A percentile compares a stretch with the other conserved stretches of the same genome.
Conservation (phyloP, 2,797 vertebrate species). For the Tenualosa thibaudeaui region DNA sequence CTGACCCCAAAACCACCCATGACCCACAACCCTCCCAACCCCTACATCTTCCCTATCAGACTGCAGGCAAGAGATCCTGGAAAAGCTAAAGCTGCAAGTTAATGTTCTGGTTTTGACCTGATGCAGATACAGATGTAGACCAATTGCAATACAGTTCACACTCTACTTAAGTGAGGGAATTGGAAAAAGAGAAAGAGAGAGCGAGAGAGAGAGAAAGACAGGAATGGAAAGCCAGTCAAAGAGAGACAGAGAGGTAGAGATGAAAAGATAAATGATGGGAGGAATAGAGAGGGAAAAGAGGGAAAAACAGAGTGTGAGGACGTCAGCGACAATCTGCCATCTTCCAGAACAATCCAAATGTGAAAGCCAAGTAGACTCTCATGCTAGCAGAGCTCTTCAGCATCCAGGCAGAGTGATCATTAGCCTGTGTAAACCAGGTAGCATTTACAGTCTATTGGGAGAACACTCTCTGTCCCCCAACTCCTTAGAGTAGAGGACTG, state of each 20-base stretch:
- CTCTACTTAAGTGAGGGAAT: background rate
- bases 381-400: background rate
- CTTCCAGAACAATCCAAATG: background rate
- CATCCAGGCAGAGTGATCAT: background rate
- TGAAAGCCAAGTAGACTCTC: background rate
- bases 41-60: background rate
- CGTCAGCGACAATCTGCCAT: background rate
- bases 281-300: too few species aligned
- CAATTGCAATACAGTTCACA: background rate
- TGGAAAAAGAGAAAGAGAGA: background rate
- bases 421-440: background rate
- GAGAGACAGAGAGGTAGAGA: background rate
- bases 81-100: slow-evolving; percentile 1
- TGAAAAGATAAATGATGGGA: too few species aligned
- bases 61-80: background rate
- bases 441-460: background rate
- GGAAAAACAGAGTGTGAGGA: too few species aligned
- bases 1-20: background rate
- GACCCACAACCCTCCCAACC: background rate
- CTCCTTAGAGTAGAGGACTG: background rate
- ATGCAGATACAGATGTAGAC: background rate
- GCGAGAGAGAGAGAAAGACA: background rate
- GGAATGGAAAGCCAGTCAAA: background rate
- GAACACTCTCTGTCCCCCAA: background rate
- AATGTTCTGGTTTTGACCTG: background rate